phyloP scores from a whole-genome alignment of 2,113 vertebrate genomes.

The Bothrops jararaca region DNA sequence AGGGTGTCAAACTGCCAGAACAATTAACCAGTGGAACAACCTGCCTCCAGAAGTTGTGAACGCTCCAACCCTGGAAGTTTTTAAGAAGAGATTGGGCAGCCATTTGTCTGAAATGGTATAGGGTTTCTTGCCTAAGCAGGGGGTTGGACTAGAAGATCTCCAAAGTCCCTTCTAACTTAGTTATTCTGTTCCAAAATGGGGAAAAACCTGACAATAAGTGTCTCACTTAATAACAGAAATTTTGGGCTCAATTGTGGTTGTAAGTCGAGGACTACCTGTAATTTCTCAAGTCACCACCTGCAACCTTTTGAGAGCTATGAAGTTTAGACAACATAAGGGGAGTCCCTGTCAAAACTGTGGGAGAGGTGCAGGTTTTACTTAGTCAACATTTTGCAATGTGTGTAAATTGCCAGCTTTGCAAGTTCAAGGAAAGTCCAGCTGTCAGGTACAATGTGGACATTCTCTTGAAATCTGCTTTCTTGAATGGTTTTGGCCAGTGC shows the following conservation, averaged over 20 bases:
- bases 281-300: neutral
- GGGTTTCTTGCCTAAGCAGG: no score
- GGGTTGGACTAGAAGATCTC: no score
- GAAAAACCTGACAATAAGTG: neutral
- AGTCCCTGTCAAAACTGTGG: slow-evolving; percentile 10
- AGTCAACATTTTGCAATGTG: slow-evolving; percentile 23
- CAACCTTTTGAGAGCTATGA: slow-evolving; percentile 15
- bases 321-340: slow-evolving; percentile 46
- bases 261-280: neutral
- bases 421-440: slow-evolving; percentile 45
- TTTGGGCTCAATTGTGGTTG: neutral
- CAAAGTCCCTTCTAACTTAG: no score
- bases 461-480: neutral
- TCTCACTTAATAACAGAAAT: neutral
- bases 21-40: no score
- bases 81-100: no score
- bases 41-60: no score
- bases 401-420: neutral
- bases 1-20: no score
- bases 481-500: neutral
- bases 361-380: slow-evolving; percentile 17
- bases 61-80: no score
- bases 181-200: neutral
- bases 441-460: neutral
- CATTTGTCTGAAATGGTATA: no score